Evolutionary conservation across 2,113 vertebrate species (phyloP), one percentile per base, ranked within the genome.

Genomic region (Neolamprologus devosi): DNA sequence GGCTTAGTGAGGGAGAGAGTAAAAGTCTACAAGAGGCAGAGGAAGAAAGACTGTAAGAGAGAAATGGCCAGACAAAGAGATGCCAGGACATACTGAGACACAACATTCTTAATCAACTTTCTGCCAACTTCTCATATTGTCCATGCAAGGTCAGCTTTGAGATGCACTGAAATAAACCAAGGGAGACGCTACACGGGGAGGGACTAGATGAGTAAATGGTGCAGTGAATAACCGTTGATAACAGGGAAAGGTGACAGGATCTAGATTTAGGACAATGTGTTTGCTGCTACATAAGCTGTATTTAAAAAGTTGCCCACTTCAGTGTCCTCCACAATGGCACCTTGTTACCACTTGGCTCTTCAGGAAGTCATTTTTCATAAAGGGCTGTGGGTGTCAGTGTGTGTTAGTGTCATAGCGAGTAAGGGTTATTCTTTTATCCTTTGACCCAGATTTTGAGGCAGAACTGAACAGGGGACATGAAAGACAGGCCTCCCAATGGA

Each of bases 381-480:
- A 58, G 85, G 73, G 42, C 33, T 11, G 57, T 80, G 37, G 68
- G 88, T 88, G 51, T 83, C 53, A 47, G 49, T 87, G 68, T 83
- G 85, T 90, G 90, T 86, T 82, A 82, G 88, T 88, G 88, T 89
- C 89, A 86, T 68, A 68, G 83, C 35, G 4, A 58, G 87, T 84
- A 83, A 87, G 87, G 85, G 91, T 91, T 90, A 90, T 94, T 93
- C 92, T 94, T 94, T 95, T 88, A 91, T 94, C 91, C 92, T 95
- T 95, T 95, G 94, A 96, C 94, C 95, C 93, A 94, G 88, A 95
- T 96, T 94, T 51, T 85, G 79, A 93, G 86, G 86, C 80, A 90
- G 91, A 92, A 89, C 86, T 75, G 89, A 94, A 88, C 92, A 89
- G 85, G 88, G 89, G 90, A 93, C 93, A 95, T 96, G 92, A 95